A percentile compares a stretch with the other conserved stretches of the same genome.
Evolutionary conservation across 2,113 vertebrate genomes (phyloP).

Genomic region (Peucedramus taeniatus): DNA sequence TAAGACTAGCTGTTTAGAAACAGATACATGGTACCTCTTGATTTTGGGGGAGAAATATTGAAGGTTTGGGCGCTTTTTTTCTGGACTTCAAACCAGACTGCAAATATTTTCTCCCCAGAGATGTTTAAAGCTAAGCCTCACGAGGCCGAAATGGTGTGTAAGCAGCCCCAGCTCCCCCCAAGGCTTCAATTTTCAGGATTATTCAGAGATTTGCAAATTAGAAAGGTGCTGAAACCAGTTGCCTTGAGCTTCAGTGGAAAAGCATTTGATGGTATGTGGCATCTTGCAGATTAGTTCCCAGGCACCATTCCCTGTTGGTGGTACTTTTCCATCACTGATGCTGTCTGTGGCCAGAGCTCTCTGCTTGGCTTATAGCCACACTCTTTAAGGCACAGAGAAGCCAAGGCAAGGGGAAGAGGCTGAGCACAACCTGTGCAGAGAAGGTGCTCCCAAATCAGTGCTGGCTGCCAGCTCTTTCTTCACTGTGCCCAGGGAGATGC

Average conservation of each 20-base stretch:
- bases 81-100: not conserved
- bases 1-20: not conserved
- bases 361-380: not conserved
- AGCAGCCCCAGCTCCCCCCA: rapidly evolving
- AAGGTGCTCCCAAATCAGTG: not conserved
- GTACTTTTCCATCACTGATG: not conserved
- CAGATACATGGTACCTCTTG: not conserved
- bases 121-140: not conserved
- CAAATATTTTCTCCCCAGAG: not conserved
- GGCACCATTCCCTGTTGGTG: not conserved
- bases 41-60: not conserved
- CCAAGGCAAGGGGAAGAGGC: not conserved
- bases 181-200: not conserved
- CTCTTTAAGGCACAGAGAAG: not conserved
- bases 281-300: not conserved
- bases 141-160: not conserved
- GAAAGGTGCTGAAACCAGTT: not conserved
- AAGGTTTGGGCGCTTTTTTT: not conserved
- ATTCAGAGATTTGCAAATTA: not conserved
- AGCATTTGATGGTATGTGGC: not conserved
- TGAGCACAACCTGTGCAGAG: not conserved
- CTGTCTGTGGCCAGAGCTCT: not conserved
- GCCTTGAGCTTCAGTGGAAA: not conserved
- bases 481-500: not conserved
- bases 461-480: not conserved